Percentiles rank a stretch among this genome's conserved stretches.
These are phyloP conservation scores for Delia radicum DNA, from an alignment of 1,140 invertebrate genomes.

Conservation along the genomic window DNA sequence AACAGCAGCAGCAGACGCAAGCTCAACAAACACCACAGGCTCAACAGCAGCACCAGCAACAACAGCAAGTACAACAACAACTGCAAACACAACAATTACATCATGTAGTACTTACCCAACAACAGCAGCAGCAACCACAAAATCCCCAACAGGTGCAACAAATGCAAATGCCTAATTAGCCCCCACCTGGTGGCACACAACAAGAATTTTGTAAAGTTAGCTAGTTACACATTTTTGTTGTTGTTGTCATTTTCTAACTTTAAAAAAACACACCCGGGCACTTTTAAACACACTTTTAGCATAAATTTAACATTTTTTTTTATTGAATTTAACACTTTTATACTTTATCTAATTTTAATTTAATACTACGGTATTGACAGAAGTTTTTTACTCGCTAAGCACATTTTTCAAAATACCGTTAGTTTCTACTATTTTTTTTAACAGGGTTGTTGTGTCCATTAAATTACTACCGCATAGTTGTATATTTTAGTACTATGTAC, in stretches of 20 bases:
- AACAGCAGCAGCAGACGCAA: conserved; percentile 39
- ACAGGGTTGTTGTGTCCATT: background rate
- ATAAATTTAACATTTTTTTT: background rate
- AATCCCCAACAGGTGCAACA: conserved; percentile 32
- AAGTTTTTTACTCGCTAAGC: too few relatives aligned
- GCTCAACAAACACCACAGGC: conserved; percentile 42
- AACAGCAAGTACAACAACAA: conserved; percentile 34
- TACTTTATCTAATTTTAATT: too few relatives aligned
- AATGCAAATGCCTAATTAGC: conserved; percentile 52
- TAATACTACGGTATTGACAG: too few relatives aligned
- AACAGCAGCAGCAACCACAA: conserved; percentile 31
- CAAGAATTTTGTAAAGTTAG: conserved; percentile 56
- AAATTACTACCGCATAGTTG: too few relatives aligned
- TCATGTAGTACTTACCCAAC: conserved; percentile 44
- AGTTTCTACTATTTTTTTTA: background rate
- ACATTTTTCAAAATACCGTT: background rate
- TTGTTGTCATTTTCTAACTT: background rate
- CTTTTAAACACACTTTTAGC: background rate
- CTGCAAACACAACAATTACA: conserved; percentile 34
- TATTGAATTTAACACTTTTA: too few relatives aligned
- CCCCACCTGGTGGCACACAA: conserved; percentile 28
- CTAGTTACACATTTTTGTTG: conserved; percentile 31
- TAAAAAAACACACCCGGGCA: too few relatives aligned
- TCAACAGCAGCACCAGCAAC: conserved; percentile 35
- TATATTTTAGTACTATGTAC: too few relatives aligned